Evolutionary conservation across 2,113 vertebrate species (phyloP), one percentile per base, ranked within the genome.

Genomic region (Charina bottae): DNA sequence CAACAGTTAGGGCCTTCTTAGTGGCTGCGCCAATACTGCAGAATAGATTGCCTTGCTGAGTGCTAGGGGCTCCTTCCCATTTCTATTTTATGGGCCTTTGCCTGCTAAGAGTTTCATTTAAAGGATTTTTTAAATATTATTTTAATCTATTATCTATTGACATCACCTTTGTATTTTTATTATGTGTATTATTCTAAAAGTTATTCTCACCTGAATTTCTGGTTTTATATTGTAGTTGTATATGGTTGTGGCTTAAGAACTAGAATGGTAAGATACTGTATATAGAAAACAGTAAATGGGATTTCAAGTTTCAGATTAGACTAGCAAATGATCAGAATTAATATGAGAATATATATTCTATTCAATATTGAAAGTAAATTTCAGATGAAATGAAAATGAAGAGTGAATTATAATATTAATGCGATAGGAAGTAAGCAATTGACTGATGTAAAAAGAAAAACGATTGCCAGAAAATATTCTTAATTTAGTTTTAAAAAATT

Each of bases 261-360:
- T 49, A 49, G 46, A 84, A 84, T 42, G 83, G 24, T 84, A 26
- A 37, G 37, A 84, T 84, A 84, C 23, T 49, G 21, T 84, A 84
- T 84, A 49, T 24, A 84, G 23, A 49, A 19, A 46, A 84, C 24
- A 84, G 23, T 24, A 85, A n/a, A 24, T 17, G 26, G 26, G 2
- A 83, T 3, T 60, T 85, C 9, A 46, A 12, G 10, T 64, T 62
- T 85, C 28, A 62, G 12, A 90, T 85, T 58, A 85, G 46, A 85
- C 37, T 85, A 85, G 21, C 23, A 85, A 85, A 60, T 33, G 87
- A n/a, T 89, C 42, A 91, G 83, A 86, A 86, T 60, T 86, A 64
- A 54, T 54, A 62, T 64, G 49, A 86, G 24, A 64, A 15, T 26
- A 28, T 72, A 15, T 10, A 55, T 55, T 8, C 15, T 28, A 56